Percentiles rank a stretch among this genome's conserved stretches.
phyloP scores from a whole-genome alignment of 2,113 vertebrate genomes.

The Grammatotria lemairii region DNA sequence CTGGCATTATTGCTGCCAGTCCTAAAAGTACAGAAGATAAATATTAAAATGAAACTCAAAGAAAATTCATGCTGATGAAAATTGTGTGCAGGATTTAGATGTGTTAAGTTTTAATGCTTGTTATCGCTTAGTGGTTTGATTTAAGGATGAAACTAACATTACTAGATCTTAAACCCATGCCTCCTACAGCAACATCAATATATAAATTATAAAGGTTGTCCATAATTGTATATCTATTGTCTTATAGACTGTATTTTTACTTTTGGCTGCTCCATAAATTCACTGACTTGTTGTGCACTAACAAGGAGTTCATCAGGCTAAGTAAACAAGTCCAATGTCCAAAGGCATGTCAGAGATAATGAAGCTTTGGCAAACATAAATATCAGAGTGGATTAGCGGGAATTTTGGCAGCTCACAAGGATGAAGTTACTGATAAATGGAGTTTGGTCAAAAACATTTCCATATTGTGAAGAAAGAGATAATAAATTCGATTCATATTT shows the following conservation, averaged over 20 bases:
- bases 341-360: background rate
- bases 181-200: background rate
- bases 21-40: slow-evolving; percentile 13
- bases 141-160: background rate
- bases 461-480: background rate
- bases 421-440: background rate
- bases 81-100: background rate
- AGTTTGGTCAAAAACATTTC: background rate
- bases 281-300: background rate
- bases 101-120: background rate
- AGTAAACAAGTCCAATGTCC: background rate
- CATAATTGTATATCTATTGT: background rate
- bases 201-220: background rate
- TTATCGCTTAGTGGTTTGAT: background rate
- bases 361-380: background rate
- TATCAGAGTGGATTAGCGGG: background rate
- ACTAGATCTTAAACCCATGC: background rate
- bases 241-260: background rate
- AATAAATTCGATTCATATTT: background rate
- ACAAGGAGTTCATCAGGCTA: too few species aligned
- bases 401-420: background rate
- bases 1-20: background rate
- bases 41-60: background rate
- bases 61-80: background rate
- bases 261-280: background rate